Percentiles rank a stretch among this genome's conserved stretches.
These are phyloP conservation scores for Odontocerum albicorne DNA, from an alignment of 2,888 invertebrate genomes.

Conservation along the genomic window DNA sequence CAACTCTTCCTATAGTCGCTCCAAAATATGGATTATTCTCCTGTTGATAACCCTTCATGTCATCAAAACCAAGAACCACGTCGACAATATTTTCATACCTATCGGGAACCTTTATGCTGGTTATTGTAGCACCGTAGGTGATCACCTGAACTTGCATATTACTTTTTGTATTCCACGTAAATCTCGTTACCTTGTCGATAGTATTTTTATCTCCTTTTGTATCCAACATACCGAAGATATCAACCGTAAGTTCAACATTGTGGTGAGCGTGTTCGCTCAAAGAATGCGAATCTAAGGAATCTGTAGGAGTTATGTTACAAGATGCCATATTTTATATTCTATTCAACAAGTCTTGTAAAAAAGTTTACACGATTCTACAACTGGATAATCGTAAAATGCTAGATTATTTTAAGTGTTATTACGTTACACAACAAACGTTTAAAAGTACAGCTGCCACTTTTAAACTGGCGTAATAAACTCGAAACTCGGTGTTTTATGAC, in stretches of 20 bases:
- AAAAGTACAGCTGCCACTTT: too few species aligned
- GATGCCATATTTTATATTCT: too few species aligned
- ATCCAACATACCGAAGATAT: slow-evolving; percentile 11
- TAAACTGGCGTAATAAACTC: too few species aligned
- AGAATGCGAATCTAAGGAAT: slow-evolving; percentile 19
- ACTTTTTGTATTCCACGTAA: slow-evolving; percentile 68
- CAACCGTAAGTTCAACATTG: slow-evolving; percentile 14
- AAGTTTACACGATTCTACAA: too few species aligned
- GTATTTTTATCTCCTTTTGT: background rate
- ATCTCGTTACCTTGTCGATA: slow-evolving; percentile 45
- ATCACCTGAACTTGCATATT: slow-evolving; percentile 69
- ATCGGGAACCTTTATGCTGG: slow-evolving; percentile 74
- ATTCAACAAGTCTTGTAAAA: too few species aligned
- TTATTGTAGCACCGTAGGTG: slow-evolving; percentile 84
- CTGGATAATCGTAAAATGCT: too few species aligned
- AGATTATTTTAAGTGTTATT: too few species aligned
- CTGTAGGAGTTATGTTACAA: slow-evolving; percentile 19
- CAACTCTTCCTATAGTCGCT: slow-evolving; percentile 83
- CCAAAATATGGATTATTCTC: slow-evolving; percentile 75
- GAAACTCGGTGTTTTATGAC: too few species aligned
- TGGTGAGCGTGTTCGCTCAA: background rate
- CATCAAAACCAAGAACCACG: slow-evolving; percentile 80
- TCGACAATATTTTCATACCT: slow-evolving; percentile 72
- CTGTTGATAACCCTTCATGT: slow-evolving; percentile 64
- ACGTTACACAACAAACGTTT: too few species aligned